phyloP scores from a whole-genome alignment of 2,797 vertebrate genomes.

The Gallinago solitaria region DNA sequence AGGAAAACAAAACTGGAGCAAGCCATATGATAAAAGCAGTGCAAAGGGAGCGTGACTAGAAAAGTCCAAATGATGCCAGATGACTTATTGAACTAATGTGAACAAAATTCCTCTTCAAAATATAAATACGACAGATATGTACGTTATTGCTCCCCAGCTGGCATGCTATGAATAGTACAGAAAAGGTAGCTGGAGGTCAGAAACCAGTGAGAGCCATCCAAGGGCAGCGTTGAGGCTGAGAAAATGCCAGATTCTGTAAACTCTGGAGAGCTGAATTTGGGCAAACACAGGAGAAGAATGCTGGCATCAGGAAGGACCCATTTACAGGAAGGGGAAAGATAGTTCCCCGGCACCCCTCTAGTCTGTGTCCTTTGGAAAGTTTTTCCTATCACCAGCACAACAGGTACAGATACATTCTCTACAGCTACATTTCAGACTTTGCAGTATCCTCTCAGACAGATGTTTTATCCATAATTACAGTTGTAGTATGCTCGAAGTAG shows the following conservation, averaged over 20 bases:
- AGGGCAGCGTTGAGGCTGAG: not conserved
- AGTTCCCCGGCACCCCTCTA: not conserved
- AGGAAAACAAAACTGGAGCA: conserved; percentile 1
- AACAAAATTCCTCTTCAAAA: not conserved
- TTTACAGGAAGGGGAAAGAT: not conserved
- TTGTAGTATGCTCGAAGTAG: not conserved
- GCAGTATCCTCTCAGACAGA: not conserved
- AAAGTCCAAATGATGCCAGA: not conserved
- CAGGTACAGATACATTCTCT: not conserved
- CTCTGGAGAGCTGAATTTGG: not conserved
- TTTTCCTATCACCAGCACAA: not conserved
- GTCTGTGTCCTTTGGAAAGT: not conserved
- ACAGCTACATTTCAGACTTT: not conserved
- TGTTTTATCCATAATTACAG: conserved; percentile 3
- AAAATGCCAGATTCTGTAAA: not conserved
- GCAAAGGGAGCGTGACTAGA: not conserved
- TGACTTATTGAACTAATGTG: not conserved
- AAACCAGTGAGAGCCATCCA: not conserved
- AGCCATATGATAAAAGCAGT: not conserved
- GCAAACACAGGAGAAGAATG: not conserved
- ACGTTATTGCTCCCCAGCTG: not conserved
- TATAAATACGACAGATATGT: not conserved
- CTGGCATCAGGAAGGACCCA: not conserved
- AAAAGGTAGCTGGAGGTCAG: conserved; percentile 1
- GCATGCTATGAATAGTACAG: not conserved